Base-by-base conservation (phyloP, 2,113 vertebrate species). In the Acrocephalus arundinaceus region DNA sequence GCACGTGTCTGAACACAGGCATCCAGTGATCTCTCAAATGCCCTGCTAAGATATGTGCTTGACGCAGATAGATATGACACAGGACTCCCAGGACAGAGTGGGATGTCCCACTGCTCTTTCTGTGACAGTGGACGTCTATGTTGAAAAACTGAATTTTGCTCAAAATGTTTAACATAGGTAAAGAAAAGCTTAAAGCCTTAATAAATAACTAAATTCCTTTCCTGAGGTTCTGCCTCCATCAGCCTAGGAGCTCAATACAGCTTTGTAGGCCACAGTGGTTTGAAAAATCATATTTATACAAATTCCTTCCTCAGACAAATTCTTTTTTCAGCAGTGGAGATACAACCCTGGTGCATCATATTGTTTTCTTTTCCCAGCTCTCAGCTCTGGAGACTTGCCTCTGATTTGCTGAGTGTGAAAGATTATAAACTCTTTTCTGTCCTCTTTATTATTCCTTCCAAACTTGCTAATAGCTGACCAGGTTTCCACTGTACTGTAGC, bases 401-500 rank as follows among this genome's bases (percentile, higher is more conserved):
- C 65, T 68, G 43, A 72, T 30, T 55, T 85, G 19, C 63, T 89
- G 65, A 70, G 51, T 88, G 43, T 63, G 73, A 78, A 93, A 86
- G 33, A 89, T 66, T 93, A 66, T 84, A 81, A 95, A 92, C 80
- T 93, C 70, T 86, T 97, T 92, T 91, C 96, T 89, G 90, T 96
- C 85, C 74, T 97, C 96, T 84, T 97, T 96, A 96, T 97, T 96
- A 96, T 97, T 98, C 93, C 62, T 97, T 94, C 96, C 93, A 97
- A 93, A 96, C 92, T 97, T 97, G 92, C 92, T 98, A 98, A 98
- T 97, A 97, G 97, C 96, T 84, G 96, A 97, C 97, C 95, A 96
- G 93, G 90, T 98, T 97, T 98, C 91, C 92, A 94, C 95, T 96
- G 96, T 87, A 96, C 94, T 96, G 93, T 91, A 97, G 97, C 97